Percentiles rank a stretch among this genome's conserved stretches.
Conservation (phyloP, 2,797 vertebrate species). For the Epinephelus coioides region DNA sequence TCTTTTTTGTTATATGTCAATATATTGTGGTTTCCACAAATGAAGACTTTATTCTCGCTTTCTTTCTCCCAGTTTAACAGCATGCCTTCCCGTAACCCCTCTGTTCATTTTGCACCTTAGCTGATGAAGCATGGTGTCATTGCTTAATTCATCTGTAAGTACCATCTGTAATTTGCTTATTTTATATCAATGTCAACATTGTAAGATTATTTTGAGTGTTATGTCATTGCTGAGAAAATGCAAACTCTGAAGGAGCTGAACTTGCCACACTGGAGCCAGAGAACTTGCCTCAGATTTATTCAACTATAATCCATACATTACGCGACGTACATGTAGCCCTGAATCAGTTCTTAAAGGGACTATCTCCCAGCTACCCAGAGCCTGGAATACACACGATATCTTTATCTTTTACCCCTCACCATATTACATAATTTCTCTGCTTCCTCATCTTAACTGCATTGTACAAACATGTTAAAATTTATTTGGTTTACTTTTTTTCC, state of each 20-base stretch:
- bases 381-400: constrained; percentile 60
- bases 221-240: constrained; percentile 60
- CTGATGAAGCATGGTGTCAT: constrained; percentile 71
- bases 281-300: constrained; percentile 42
- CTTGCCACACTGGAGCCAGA: constrained; percentile 57
- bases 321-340: constrained; percentile 8
- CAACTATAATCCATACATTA: constrained; percentile 41
- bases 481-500: constrained; percentile 85
- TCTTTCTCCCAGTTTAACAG: constrained; percentile 64
- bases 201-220: constrained; percentile 76
- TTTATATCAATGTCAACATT: constrained; percentile 78
- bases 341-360: constrained; percentile 34
- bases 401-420: constrained; percentile 52
- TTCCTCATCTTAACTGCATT: constrained; percentile 69
- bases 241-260: constrained; percentile 66
- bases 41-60: constrained; percentile 72
- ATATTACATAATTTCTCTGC: constrained; percentile 63
- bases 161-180: constrained; percentile 80
- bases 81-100: constrained; percentile 71
- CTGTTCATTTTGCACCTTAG: constrained; percentile 73
- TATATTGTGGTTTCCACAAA: constrained; percentile 76
- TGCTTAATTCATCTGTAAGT: constrained; percentile 79
- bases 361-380: constrained; percentile 34
- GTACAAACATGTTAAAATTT: constrained; percentile 79
- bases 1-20: constrained; percentile 64